Evolutionary conservation across 2,888 invertebrate genomes (phyloP), one percentile per base, ranked within the genome.

Genomic region (Bellardia bayeri): DNA sequence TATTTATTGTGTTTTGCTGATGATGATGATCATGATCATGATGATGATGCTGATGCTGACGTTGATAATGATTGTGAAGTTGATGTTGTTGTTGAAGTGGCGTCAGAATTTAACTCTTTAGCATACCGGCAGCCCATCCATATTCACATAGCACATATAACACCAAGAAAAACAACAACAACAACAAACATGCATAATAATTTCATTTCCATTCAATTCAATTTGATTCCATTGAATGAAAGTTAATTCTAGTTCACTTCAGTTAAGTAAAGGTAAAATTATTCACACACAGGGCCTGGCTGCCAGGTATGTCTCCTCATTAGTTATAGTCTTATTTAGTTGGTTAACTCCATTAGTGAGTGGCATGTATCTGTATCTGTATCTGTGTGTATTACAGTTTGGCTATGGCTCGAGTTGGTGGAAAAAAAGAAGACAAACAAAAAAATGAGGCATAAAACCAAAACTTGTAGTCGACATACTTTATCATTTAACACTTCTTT

Each of bases 101-200:
- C 87, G 87, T 87, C 87, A 87, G 82, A 87, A 82, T 85, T 85
- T 75, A 85, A 87, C 85, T 85, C 85, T 87, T 87, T 85, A 85
- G 82, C 87, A 87, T 87, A 87, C 79, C 85, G 85, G 56, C 83
- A 68, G 49, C 42, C 42, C 63, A 72, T 33, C 68, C 30, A 80
- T 63, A 23, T 42, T 74, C 49, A 61, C 61, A 69, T 40, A 80
- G 16, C 49, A 42, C 64, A 45, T 40, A 9, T 58, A 42, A 58
- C n/a, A 23, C 23, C 23, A 23, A 23, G 23, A 23, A 23, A 23
- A 23, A 68, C 56, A 61, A 49, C 33, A 61, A 56, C 56, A 72
- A 42, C 42, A 74, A 66, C 45, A 16, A 58, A 78, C 42, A 69
- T 56, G 82, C 68, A 69, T 83, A 78, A 83, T 78, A 78, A 83